These are phyloP conservation scores for Synanthedon vespiformis DNA, from an alignment of 2,888 invertebrate species.

Conservation along the genomic window DNA sequence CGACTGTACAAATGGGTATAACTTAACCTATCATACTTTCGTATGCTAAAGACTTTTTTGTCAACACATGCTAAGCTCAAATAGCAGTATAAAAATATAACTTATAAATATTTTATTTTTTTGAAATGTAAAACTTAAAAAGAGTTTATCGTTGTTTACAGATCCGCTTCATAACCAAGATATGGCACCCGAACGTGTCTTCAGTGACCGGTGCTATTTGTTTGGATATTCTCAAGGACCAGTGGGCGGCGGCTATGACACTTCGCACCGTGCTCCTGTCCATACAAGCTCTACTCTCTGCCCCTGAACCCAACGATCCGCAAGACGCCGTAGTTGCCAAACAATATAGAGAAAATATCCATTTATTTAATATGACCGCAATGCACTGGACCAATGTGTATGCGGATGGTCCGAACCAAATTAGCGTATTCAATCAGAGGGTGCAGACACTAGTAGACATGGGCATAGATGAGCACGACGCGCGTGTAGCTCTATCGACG, in stretches of 20 bases:
- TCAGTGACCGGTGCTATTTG: conserved; percentile 99
- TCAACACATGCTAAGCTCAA: too few relatives aligned
- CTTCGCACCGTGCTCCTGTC: conserved; percentile 95
- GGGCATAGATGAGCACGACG: conserved; percentile 93
- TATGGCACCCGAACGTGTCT: conserved; percentile 99
- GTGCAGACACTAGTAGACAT: conserved; percentile 91
- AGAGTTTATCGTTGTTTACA: conserved; percentile 42
- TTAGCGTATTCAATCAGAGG: conserved; percentile 85
- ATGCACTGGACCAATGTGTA: conserved; percentile 96
- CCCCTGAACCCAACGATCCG: conserved; percentile 93
- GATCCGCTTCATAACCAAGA: conserved; percentile 97
- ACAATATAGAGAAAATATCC: conserved; percentile 91
- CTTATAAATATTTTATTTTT: not conserved
- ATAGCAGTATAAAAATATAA: not conserved
- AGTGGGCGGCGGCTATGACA: conserved; percentile 99
- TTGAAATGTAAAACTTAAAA: not conserved
- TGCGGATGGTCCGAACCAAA: conserved; percentile 78
- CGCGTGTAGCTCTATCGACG: conserved; percentile 89
- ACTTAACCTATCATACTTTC: too few relatives aligned
- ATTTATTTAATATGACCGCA: conserved; percentile 91
- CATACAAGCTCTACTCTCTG: conserved; percentile 92
- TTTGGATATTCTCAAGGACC: conserved; percentile 97
- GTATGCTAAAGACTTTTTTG: too few relatives aligned
- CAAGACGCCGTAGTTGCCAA: conserved; percentile 98
- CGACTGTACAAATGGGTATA: too few relatives aligned